A percentile compares a stretch with the other conserved stretches of the same genome.
phyloP scores from a whole-genome alignment of 2,797 vertebrate species.

The Notolabrus celidotus region DNA sequence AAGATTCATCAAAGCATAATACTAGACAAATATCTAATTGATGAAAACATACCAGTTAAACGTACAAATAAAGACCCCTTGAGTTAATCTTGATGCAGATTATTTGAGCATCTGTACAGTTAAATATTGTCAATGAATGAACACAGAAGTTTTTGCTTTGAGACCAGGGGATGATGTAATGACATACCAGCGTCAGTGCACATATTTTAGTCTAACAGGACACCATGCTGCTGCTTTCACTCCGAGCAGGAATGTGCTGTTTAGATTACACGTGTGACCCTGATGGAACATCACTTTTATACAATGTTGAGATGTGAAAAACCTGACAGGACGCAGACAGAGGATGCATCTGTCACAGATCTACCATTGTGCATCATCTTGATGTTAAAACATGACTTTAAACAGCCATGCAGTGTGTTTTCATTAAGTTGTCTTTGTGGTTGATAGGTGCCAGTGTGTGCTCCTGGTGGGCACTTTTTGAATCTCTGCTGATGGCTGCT shows the following conservation, averaged over 20 bases:
- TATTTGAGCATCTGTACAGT: too few species aligned
- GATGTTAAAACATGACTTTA: background rate
- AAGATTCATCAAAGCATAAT: too few species aligned
- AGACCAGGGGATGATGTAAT: slow-evolving; percentile 12
- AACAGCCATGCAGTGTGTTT: background rate
- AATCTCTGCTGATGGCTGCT: background rate
- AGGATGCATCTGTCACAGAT: background rate
- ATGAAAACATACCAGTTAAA: too few species aligned
- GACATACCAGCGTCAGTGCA: too few species aligned
- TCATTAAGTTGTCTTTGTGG: accelerated
- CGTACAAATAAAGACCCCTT: too few species aligned
- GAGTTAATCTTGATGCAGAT: too few species aligned
- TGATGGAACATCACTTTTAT: slow-evolving; percentile 25
- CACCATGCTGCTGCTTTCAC: background rate
- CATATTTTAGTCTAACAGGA: background rate
- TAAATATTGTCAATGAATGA: too few species aligned
- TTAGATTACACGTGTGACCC: slow-evolving; percentile 32
- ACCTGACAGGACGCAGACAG: background rate
- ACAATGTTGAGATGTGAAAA: background rate
- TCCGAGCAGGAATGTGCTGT: background rate
- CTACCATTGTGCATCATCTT: background rate
- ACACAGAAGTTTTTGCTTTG: slow-evolving; percentile 19
- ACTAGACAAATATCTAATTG: too few species aligned
- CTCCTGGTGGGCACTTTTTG: too few species aligned
- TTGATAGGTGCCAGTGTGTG: too few species aligned